Conservation (phyloP, 2,113 vertebrate genomes). For the Albula goreensis region DNA sequence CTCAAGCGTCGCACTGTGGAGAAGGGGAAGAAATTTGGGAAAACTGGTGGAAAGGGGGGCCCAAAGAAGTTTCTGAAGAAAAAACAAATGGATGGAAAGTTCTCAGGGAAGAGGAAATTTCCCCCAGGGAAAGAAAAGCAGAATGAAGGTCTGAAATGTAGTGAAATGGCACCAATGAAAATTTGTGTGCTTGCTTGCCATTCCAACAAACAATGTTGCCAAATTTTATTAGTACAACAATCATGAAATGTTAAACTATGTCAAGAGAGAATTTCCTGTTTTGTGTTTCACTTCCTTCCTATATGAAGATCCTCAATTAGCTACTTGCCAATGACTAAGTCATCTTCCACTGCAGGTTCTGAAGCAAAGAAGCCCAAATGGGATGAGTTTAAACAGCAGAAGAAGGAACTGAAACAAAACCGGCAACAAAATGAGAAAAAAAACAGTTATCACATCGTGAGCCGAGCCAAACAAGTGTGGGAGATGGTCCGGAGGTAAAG, state of each 20-base stretch:
- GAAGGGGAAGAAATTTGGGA: constrained; percentile 44
- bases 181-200: background rate
- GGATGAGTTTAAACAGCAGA: constrained; percentile 82
- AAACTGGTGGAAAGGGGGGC: constrained; percentile 30
- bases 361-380: constrained; percentile 81
- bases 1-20: constrained; percentile 58
- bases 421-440: constrained; percentile 78
- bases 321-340: background rate
- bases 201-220: background rate
- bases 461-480: constrained; percentile 87
- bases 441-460: constrained; percentile 81
- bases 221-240: background rate
- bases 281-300: background rate
- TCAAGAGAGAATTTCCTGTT: background rate
- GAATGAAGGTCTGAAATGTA: constrained; percentile 30
- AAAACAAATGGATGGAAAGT: constrained; percentile 44
- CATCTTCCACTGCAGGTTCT: constrained; percentile 56
- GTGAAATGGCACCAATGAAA: background rate
- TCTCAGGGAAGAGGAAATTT: constrained; percentile 50
- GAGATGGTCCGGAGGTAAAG: constrained; percentile 77
- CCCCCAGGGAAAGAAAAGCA: constrained; percentile 13
- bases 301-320: background rate
- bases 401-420: constrained; percentile 83
- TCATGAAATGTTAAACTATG: background rate
- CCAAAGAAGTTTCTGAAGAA: constrained; percentile 45